Evolutionary conservation across 2,797 vertebrate species (phyloP), one percentile per base, ranked within the genome.

Genomic region (Ceyx erithaca): DNA sequence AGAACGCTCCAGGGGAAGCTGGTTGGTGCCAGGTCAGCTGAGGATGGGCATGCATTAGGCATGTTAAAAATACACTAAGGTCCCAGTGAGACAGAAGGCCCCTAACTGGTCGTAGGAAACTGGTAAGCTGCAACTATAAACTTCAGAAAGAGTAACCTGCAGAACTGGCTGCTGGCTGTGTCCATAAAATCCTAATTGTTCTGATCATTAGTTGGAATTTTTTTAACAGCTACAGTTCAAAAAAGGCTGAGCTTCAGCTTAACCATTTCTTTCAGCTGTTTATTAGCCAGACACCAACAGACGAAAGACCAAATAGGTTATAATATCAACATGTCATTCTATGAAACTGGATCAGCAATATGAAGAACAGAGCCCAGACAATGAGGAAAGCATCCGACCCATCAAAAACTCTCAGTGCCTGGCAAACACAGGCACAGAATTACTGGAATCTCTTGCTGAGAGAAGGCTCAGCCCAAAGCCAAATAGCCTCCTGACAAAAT

Each of bases 41-140:
- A 91, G 80, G 59, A 81, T 63, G 85, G 90, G 67, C 63, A 59
- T 0, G 10, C 64, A n/a, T 81, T 35, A 80, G 58, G 67, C 11
- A 73, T 79, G 85, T 79, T 95, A 93, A 95, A 93, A 94, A 94
- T 82, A 91, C 0, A 69, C 88, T n/a, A 46, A 87, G 43, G 62
- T 40, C 19, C 70, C 54, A 63, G 78, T 1, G 70, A 90, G 62
- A 45, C 45, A 88, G 23, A 62, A 80, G 43, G 40, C 20, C 68
- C 25, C 25, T 18, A 51, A 51, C 0, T 45, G 37, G 28, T 64
- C 45, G 33, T 1, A 75, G 51, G 33, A 79, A 70, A 72, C 25
- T 9, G 69, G 77, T 84, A 84, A 84, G 86, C 45, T 61, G 23
- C 41, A 83, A 8, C 25, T 48, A 23, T 5, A 41, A 91, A 71